A percentile compares a stretch with the other conserved stretches of the same genome.
These are phyloP conservation scores for Myotis lucifugus DNA, from an alignment of 2,113 vertebrate species.

Conservation along the genomic window DNA sequence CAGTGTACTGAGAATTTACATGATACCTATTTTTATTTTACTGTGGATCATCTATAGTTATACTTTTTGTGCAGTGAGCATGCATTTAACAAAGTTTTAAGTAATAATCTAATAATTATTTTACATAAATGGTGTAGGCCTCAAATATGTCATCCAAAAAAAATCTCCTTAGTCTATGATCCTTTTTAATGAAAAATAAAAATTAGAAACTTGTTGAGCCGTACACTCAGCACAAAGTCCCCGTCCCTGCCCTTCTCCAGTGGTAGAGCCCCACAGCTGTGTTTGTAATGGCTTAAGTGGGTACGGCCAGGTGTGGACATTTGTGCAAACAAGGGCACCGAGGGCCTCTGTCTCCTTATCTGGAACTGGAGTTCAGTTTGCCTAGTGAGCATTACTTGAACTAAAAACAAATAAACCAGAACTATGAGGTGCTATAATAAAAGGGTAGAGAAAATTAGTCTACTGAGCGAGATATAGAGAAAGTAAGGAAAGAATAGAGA, in stretches of 20 bases:
- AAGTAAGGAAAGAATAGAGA: neutral
- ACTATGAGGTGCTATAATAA: neutral
- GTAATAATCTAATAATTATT: conserved; percentile 34
- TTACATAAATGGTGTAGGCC: neutral
- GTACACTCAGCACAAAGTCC: neutral
- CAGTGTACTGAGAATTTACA: neutral
- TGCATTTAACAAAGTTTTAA: neutral
- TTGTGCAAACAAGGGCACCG: neutral
- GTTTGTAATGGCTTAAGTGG: neutral
- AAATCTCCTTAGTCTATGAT: neutral
- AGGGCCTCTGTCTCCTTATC: neutral
- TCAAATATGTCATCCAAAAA: neutral
- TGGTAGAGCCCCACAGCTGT: neutral
- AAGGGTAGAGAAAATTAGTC: neutral
- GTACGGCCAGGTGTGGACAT: neutral
- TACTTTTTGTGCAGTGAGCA: neutral
- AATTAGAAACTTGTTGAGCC: neutral
- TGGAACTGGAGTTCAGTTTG: neutral
- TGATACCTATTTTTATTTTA: neutral
- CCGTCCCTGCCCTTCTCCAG: neutral
- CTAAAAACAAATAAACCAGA: neutral
- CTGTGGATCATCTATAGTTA: neutral
- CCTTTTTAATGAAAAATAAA: neutral
- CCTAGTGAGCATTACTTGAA: neutral
- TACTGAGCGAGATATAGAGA: neutral